Base-by-base conservation (phyloP, 2,797 vertebrate genomes). In the Brachyalestes nurse region DNA sequence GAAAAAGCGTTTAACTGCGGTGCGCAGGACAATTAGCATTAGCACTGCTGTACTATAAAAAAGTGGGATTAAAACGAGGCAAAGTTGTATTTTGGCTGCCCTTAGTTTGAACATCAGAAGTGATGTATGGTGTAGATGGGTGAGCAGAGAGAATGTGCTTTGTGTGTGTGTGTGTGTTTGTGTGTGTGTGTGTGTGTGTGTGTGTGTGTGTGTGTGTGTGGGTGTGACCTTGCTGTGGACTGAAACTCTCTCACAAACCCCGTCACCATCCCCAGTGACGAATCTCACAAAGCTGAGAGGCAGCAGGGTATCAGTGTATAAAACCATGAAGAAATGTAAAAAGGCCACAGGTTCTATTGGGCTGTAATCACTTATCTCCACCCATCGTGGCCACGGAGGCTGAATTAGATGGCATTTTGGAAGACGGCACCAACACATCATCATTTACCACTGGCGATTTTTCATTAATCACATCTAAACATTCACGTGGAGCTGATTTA, bases 11-110 rank as follows among this genome's bases (percentile, higher is more conserved):
- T 79, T 79, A 75, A 67, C 55, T 70, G 65, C 66, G 40, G 55
- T 61, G 60, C 61, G 25, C 62, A 69, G 60, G 51, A 17, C 67
- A 75, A 55, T 72, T 82, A 64, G 72, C 58, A 87, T 82, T 79
- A 73, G 60, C 23, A 57, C 61, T 45, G 61, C 55, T 34, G 13
- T 21, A 23, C 58, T 69, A 55, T 42, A 72, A 75, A 79, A 69
- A 45, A 21, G 71, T 65, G 49, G 55, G 74, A 84, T 82, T 85
- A 77, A 67, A 78, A 73, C n/a, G 14, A 3, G 28, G 1, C 28
- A 38, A 61, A 76, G 47, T 85, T 79, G 77, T 23, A 69, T 58
- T 72, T 79, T 38, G 66, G 51, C 81, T 70, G 57, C 69, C 55
- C 17, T 69, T 23, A 60, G 25, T 28, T 58, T 34, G 21, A n/a